phyloP scores from a whole-genome alignment of 2,797 vertebrate genomes.

The Thunnus albacares region DNA sequence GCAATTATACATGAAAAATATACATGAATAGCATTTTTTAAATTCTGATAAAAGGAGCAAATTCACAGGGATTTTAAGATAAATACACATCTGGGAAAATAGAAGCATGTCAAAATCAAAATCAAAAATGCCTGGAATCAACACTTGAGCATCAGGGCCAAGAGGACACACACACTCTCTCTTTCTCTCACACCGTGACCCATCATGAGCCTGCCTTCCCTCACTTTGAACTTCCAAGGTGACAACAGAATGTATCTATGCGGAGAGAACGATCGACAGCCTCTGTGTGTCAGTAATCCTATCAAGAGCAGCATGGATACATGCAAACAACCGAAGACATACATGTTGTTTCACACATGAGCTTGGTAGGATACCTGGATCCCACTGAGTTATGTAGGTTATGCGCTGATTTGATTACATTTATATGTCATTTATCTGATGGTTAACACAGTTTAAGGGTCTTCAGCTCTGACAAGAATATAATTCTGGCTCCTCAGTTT shows the following conservation, averaged over 20 bases:
- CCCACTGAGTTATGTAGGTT: slow-evolving; percentile 2
- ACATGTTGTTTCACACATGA: slow-evolving; percentile 55
- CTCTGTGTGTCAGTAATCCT: slow-evolving; percentile 67
- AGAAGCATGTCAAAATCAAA: neutral
- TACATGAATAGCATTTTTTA: neutral
- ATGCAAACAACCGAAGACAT: slow-evolving; percentile 68
- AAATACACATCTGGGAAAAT: neutral
- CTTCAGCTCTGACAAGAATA: neutral
- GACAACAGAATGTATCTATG: slow-evolving; percentile 67
- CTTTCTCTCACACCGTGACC: slow-evolving; percentile 39
- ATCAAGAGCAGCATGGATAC: slow-evolving; percentile 70
- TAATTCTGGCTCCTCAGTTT: slow-evolving; percentile 25
- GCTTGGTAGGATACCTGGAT: slow-evolving; percentile 46
- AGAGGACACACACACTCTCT: slow-evolving; percentile 36
- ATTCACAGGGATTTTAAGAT: neutral
- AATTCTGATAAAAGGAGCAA: neutral
- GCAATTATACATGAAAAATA: neutral
- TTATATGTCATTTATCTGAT: neutral
- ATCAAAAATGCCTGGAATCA: slow-evolving; percentile 41
- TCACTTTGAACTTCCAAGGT: slow-evolving; percentile 82
- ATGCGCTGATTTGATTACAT: neutral
- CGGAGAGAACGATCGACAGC: slow-evolving; percentile 73
- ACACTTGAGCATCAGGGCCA: slow-evolving; percentile 24
- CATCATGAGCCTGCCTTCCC: slow-evolving; percentile 40
- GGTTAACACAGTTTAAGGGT: neutral